These are phyloP conservation scores for Rhaphigaster nebulosa DNA, from an alignment of 2,888 invertebrate genomes.

Conservation along the genomic window DNA sequence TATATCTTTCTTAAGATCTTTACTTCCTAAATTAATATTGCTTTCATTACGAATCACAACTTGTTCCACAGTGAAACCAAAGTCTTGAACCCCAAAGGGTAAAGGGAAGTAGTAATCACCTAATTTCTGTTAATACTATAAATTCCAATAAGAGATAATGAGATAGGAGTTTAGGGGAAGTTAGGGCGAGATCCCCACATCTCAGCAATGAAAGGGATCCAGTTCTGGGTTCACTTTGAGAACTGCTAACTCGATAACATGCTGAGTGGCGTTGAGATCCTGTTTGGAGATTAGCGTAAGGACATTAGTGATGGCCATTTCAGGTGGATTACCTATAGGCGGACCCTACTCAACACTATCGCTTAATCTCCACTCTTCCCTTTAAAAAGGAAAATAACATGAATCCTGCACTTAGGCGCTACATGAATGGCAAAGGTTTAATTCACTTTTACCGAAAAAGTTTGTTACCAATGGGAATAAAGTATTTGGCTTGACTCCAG, in stretches of 20 bases:
- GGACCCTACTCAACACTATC: neutral
- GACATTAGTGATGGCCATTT: slow-evolving; percentile 1
- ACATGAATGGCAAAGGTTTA: neutral
- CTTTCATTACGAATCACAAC: neutral
- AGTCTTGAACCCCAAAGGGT: neutral
- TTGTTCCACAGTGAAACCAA: neutral
- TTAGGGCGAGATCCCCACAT: neutral
- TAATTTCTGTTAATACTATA: slow-evolving; percentile 16
- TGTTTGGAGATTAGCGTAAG: slow-evolving; percentile 13
- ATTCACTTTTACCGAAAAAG: neutral
- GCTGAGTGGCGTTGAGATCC: slow-evolving; percentile 1
- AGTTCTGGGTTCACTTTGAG: neutral
- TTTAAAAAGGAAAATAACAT: neutral
- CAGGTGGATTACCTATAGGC: neutral
- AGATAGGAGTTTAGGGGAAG: slow-evolving; percentile 14
- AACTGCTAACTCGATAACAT: slow-evolving; percentile 29
- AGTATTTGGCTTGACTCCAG: neutral
- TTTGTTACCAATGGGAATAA: neutral
- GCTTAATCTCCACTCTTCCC: neutral
- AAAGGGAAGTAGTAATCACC: slow-evolving; percentile 11
- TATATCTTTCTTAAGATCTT: too few species aligned
- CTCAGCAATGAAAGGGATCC: neutral
- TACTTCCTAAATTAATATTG: neutral
- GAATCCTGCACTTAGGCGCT: neutral
- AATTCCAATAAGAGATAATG: slow-evolving; percentile 1